Conservation (phyloP, 2,797 vertebrate genomes). For the Brachyalestes nurse region DNA sequence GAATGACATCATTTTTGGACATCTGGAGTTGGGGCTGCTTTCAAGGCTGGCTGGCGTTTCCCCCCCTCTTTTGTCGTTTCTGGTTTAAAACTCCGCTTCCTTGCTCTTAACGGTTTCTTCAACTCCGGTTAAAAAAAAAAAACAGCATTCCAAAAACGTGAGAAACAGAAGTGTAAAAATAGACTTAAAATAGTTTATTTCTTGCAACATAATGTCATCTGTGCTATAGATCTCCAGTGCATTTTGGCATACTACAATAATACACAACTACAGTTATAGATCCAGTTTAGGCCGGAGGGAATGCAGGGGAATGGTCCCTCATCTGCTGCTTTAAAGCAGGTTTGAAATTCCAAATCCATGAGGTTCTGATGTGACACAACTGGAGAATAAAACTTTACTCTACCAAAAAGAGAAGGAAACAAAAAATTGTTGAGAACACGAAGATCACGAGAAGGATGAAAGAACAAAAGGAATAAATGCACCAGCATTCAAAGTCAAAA, state of each 20-base stretch:
- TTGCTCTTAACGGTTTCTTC: conserved; percentile 29
- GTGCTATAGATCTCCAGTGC: neutral
- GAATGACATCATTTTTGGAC: conserved; percentile 77
- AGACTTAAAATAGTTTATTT: conserved; percentile 43
- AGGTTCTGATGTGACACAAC: neutral
- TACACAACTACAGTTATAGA: conserved; percentile 60
- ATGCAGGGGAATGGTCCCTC: conserved; percentile 18
- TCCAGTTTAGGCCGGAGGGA: conserved; percentile 11
- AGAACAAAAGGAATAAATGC: no score
- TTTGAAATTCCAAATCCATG: conserved; percentile 1
- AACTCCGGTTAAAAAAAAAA: neutral
- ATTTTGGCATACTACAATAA: conserved; percentile 56
- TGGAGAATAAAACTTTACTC: neutral
- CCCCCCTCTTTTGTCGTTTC: conserved; percentile 25
- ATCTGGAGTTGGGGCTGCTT: conserved; percentile 56
- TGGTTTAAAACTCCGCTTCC: conserved; percentile 53
- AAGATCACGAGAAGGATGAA: neutral
- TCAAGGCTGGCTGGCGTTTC: conserved; percentile 62
- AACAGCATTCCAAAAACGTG: neutral
- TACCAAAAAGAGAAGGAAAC: neutral
- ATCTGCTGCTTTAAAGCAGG: conserved; percentile 18
- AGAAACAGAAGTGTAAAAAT: conserved; percentile 4
- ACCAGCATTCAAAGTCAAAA: neutral
- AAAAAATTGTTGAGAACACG: neutral
- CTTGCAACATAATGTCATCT: conserved; percentile 18